A percentile compares a stretch with the other conserved stretches of the same genome.
Evolutionary conservation across 1,140 invertebrate genomes (phyloP).

Genomic region (Drosophila prosaltans): DNA sequence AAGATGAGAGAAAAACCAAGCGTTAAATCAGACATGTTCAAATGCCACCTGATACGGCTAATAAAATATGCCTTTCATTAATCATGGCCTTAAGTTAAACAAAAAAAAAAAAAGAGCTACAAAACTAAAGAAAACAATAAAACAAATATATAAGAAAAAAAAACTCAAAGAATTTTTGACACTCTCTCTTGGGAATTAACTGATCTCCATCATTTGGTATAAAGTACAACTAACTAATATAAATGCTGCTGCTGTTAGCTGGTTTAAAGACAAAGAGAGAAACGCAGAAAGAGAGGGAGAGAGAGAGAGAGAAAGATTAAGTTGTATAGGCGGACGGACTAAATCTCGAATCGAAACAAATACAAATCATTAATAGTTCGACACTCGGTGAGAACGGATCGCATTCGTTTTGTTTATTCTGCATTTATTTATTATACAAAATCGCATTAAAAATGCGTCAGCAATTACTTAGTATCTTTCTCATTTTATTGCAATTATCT

Average conservation of each 20-base stretch:
- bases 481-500: conserved; percentile 9
- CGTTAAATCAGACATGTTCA: not conserved
- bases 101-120: not conserved
- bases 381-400: conserved; percentile 43
- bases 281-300: too few relatives aligned
- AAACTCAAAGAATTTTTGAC: not conserved
- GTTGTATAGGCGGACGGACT: conserved; percentile 14
- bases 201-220: not conserved
- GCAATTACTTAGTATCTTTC: conserved; percentile 24
- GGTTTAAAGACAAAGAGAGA: conserved; percentile 1
- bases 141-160: not conserved
- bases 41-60: conserved; percentile 10
- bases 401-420: conserved; percentile 10
- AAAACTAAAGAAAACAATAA: not conserved
- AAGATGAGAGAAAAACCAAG: conserved; percentile 18
- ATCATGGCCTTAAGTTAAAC: conserved; percentile 28
- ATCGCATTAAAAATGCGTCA: conserved; percentile 27
- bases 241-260: not conserved
- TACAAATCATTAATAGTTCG: conserved; percentile 42
- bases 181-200: not conserved
- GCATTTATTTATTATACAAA: conserved; percentile 19
- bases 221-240: not conserved
- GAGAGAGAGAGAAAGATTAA: not conserved
- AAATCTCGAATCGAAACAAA: conserved; percentile 2
- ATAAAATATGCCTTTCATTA: conserved; percentile 36